These are phyloP conservation scores for Solenopsis fugax DNA, from an alignment of 1,140 invertebrate genomes.

Conservation along the genomic window DNA sequence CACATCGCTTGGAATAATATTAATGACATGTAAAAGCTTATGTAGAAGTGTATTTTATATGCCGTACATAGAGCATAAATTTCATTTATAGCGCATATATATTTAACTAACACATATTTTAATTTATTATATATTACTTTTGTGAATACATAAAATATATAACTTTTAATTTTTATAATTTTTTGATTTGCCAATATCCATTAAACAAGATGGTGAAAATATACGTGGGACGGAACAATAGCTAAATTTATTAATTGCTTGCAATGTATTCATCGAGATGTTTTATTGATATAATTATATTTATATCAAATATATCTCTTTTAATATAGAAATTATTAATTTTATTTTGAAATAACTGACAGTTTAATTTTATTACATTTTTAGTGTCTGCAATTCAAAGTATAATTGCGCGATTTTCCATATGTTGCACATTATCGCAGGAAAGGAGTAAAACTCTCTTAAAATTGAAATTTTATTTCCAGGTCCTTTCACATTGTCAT, in stretches of 20 bases:
- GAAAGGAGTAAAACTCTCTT: slow-evolving; percentile 73
- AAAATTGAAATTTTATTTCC: slow-evolving; percentile 78
- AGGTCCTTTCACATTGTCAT: slow-evolving; percentile 77
- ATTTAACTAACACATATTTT: not conserved
- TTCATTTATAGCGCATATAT: too few relatives aligned
- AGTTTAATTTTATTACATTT: not conserved
- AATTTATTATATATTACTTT: slow-evolving; percentile 7
- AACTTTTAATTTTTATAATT: slow-evolving; percentile 10
- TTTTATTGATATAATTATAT: not conserved
- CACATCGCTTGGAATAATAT: not conserved
- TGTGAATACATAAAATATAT: not conserved
- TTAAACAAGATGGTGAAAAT: slow-evolving; percentile 6
- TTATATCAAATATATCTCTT: not conserved
- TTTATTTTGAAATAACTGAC: not conserved
- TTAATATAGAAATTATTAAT: slow-evolving; percentile 26
- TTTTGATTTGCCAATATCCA: not conserved
- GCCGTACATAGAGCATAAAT: not conserved
- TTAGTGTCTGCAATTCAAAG: not conserved
- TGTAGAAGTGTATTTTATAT: not conserved
- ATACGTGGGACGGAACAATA: not conserved
- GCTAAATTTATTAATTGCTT: not conserved
- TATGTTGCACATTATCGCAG: slow-evolving; percentile 43
- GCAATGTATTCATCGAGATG: not conserved
- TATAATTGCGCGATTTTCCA: slow-evolving; percentile 27
- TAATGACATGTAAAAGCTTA: not conserved